Base-by-base conservation (phyloP, 2,113 vertebrate genomes). In the Platysteira castanea region DNA sequence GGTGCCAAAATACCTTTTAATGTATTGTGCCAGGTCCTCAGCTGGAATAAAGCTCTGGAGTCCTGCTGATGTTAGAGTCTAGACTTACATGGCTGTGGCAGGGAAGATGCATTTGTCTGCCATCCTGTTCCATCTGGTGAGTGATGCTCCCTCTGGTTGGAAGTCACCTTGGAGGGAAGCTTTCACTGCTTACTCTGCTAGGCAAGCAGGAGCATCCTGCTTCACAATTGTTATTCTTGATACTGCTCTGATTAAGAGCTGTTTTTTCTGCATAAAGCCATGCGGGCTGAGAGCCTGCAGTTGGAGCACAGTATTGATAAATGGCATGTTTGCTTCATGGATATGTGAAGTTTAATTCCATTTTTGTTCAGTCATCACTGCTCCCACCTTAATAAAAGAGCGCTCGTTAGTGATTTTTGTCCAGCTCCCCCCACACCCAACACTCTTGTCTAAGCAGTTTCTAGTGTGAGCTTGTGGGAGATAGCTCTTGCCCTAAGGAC, bases 81-180 rank as follows among this genome's bases (percentile, higher is more conserved):
- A 84, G 92, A 54, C 67, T 86, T 70, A 75, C 28, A 11, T 33
- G 46, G 46, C 68, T 86, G 68, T 81, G 76, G 47, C 64, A 59
- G 68, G 49, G 67, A 81, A 88, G 77, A 87, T 87, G 64, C 42
- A 74, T 86, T 77, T 64, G 60, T 80, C 76, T 97, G 93, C 76
- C 28, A 0, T 90, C 28, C 69, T 89, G 49, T 65, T 94, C 84
- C 84, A 87, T 76, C 69, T 91, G 84, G 81, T 82, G 61, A 84
- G 65, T 2, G 3, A 37, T 53, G 69, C 84, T 89, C 15, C 2
- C 24, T 84, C 37, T 10, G 30, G 4, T 22, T 91, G 93, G 83
- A 89, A 96, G 91, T 95, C 94, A 95, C 89, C 95, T 92, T 95
- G 94, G 28, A 91, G 83, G 56, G 60, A 90, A 89, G 84, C 60